Base-by-base conservation (phyloP, 2,113 vertebrate species). In the Petroica traversi region DNA sequence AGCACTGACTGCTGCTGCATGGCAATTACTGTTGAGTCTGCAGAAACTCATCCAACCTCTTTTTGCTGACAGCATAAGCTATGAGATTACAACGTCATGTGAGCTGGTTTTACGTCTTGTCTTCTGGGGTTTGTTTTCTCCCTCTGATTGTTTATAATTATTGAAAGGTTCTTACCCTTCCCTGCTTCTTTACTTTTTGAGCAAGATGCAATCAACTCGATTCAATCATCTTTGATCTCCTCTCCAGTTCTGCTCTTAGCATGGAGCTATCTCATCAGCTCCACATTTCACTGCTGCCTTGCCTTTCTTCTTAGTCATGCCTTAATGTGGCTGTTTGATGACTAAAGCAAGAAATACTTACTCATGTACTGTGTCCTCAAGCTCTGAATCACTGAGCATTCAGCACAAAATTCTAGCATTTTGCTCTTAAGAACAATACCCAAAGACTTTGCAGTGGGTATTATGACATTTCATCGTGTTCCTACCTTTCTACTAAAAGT, bases 1-100 rank as follows among this genome's bases (percentile, higher is more conserved):
- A 93, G 71, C 52, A 57, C 67, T 59, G 81, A 73, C 61, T 74
- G 90, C 79, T 94, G 85, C 92, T 2, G 19, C 85, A 36, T 45
- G 55, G 85, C 61, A 74, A 43, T 77, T 94, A 63, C n/a, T 80
- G 79, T 69, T 62, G 90, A 94, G 75, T 92, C 51, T 84, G 96
- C 89, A 96, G 85, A 85, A 94, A 93, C 84, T 51, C 41, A 79
- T 68, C 85, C 67, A 62, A 76, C 31, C 59, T 71, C 63, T 78
- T 96, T 92, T 77, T 94, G 93, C 82, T 94, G 92, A 96, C 75
- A 67, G 83, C 31, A 63, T 38, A 88, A 90, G 0, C n/a, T 49
- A 7, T 36, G 61, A 85, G 82, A 88, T 79, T 88, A 71, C 95
- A 67, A 40, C 1, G 48, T 93, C 68, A 85, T 45, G 51, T 43